Percentiles rank a stretch among this genome's conserved stretches.
Conservation (phyloP, 1,140 invertebrate genomes). For the Penaeus vannamei region DNA sequence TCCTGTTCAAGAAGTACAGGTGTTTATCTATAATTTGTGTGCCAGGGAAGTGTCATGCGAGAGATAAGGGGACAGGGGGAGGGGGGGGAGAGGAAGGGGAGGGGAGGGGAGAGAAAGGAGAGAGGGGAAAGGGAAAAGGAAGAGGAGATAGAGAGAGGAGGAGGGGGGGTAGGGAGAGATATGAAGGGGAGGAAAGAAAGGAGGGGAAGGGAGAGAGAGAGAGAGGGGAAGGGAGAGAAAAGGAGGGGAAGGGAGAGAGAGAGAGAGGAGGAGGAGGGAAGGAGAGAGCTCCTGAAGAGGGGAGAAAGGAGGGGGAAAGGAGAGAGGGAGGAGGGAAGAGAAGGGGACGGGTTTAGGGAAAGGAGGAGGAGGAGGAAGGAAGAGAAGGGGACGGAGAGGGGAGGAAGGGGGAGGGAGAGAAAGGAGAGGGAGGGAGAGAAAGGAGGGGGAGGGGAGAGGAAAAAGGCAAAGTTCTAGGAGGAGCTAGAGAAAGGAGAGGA, state of each 20-base stretch:
- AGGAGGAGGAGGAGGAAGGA: not conserved
- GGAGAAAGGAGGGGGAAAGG: not conserved
- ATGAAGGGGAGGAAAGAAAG: not conserved
- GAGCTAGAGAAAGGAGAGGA: too few relatives aligned
- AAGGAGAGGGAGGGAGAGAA: not conserved
- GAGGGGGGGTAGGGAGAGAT: not conserved
- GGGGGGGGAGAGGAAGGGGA: not conserved
- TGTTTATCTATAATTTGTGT: too few relatives aligned
- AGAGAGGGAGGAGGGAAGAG: not conserved
- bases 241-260: not conserved
- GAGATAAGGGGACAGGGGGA: not conserved
- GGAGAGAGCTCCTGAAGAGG: not conserved
- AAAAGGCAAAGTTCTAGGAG: not conserved
- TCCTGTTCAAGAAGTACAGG: too few relatives aligned
- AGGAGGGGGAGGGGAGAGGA: not conserved
- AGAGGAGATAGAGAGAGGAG: too few relatives aligned
- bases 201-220: not conserved
- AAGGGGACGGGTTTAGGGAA: not conserved
- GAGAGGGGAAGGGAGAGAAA: not conserved
- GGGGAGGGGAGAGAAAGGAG: not conserved
- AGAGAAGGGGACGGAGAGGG: not conserved
- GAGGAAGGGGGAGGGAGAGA: not conserved
- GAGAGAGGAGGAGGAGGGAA: not conserved
- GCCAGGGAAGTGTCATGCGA: too few relatives aligned
- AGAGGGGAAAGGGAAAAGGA: not conserved